Conservation (phyloP, 2,888 invertebrate species). For the Ophion ventricosus region DNA sequence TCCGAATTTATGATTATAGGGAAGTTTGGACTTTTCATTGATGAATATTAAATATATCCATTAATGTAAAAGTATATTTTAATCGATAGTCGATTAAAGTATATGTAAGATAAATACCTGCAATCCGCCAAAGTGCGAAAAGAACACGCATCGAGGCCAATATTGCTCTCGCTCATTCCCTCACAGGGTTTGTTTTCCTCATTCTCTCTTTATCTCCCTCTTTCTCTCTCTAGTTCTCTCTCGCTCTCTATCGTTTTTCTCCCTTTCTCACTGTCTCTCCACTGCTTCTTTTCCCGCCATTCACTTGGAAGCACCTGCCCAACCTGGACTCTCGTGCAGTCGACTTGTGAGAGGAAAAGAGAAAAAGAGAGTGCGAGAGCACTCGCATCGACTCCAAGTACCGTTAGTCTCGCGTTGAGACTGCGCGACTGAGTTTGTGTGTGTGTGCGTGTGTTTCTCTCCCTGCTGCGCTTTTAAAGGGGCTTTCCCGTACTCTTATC, state of each 20-base stretch:
- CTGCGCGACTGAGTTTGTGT: slow-evolving; percentile 21
- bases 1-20: no score
- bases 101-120: slow-evolving; percentile 8
- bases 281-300: slow-evolving; percentile 67
- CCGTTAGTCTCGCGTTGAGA: slow-evolving; percentile 64
- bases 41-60: no score
- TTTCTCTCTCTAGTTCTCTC: slow-evolving; percentile 2
- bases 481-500: slow-evolving; percentile 37
- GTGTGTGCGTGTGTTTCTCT: slow-evolving; percentile 23
- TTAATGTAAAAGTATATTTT: background rate
- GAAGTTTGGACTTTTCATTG: no score
- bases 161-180: slow-evolving; percentile 56
- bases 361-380: slow-evolving; percentile 41
- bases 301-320: slow-evolving; percentile 76
- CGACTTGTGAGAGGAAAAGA: slow-evolving; percentile 53
- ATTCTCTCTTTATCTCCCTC: slow-evolving; percentile 14
- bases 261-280: slow-evolving; percentile 35
- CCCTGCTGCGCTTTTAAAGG: slow-evolving; percentile 51
- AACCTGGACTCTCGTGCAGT: slow-evolving; percentile 69
- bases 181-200: slow-evolving; percentile 47
- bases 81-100: background rate
- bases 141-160: slow-evolving; percentile 36
- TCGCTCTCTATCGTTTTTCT: slow-evolving; percentile 46
- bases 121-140: slow-evolving; percentile 62
- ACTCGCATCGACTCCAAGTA: slow-evolving; percentile 67